Percentiles rank a stretch among this genome's conserved stretches.
phyloP scores from a whole-genome alignment of 2,797 vertebrate genomes.

The Enteromius unitaeniatus region DNA sequence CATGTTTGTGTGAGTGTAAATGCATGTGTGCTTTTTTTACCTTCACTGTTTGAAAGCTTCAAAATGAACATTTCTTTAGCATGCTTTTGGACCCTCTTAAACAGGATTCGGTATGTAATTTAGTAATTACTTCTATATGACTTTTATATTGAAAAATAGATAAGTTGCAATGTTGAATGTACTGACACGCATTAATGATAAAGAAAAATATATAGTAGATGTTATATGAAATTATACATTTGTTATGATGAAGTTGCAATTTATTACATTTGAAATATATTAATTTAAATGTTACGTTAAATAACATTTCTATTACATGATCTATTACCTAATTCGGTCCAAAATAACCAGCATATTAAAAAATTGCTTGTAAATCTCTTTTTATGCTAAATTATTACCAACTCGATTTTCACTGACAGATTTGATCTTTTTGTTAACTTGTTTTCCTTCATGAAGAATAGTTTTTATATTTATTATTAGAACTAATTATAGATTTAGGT shows the following conservation, averaged over 20 bases:
- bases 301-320: background rate
- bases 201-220: background rate
- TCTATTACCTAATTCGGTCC: background rate
- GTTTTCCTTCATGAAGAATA: background rate
- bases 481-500: background rate
- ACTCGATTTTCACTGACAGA: background rate
- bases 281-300: background rate
- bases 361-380: background rate
- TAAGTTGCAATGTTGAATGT: background rate
- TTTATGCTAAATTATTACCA: background rate
- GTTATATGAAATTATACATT: background rate
- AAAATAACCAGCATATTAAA: too few relatives aligned
- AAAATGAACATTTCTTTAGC: background rate
- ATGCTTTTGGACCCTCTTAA: background rate
- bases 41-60: background rate
- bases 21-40: background rate
- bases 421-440: background rate
- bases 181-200: background rate
- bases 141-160: background rate
- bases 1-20: conserved; percentile 5
- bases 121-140: background rate
- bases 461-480: background rate
- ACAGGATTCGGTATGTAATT: background rate
- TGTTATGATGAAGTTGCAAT: background rate
- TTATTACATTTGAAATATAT: too few relatives aligned